These are phyloP conservation scores for Chiloscyllium punctatum DNA, from an alignment of 2,797 vertebrate species.

Conservation along the genomic window DNA sequence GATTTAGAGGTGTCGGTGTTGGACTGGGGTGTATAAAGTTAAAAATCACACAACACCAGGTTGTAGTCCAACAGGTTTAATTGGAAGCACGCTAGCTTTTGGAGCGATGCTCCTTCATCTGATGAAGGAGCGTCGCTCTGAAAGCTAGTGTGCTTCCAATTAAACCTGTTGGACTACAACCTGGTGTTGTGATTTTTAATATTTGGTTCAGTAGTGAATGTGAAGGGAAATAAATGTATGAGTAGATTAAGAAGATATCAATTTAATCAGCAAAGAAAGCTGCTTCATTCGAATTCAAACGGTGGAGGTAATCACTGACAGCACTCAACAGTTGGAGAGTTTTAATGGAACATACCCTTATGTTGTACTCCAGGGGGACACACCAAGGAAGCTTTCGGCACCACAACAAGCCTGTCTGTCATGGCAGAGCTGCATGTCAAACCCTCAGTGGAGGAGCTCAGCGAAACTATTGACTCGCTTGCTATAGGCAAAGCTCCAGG, in stretches of 20 bases:
- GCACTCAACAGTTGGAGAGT: not conserved
- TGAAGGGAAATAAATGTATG: not conserved
- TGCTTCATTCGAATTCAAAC: not conserved
- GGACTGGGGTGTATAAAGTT: no score
- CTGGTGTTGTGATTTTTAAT: not conserved
- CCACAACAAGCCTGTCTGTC: not conserved
- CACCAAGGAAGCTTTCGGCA: not conserved
- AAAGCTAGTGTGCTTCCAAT: no score
- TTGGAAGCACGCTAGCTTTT: no score
- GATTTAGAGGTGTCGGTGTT: no score
- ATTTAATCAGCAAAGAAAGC: not conserved
- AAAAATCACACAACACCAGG: no score
- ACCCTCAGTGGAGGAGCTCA: not conserved
- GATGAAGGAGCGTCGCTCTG: no score
- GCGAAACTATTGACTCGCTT: no score
- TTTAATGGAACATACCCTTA: not conserved
- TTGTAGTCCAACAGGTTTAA: no score
- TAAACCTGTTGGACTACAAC: no score
- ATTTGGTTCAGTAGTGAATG: not conserved
- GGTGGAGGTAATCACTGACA: not conserved
- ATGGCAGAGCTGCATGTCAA: not conserved
- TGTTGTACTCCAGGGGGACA: not conserved
- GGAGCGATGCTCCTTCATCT: no score
- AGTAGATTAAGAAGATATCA: not conserved
- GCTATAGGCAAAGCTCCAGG: not conserved